A percentile compares a stretch with the other conserved stretches of the same genome.
phyloP scores from a whole-genome alignment of 37 sponge, comb jelly and placozoan species.

The Ephydatia muelleri region DNA sequence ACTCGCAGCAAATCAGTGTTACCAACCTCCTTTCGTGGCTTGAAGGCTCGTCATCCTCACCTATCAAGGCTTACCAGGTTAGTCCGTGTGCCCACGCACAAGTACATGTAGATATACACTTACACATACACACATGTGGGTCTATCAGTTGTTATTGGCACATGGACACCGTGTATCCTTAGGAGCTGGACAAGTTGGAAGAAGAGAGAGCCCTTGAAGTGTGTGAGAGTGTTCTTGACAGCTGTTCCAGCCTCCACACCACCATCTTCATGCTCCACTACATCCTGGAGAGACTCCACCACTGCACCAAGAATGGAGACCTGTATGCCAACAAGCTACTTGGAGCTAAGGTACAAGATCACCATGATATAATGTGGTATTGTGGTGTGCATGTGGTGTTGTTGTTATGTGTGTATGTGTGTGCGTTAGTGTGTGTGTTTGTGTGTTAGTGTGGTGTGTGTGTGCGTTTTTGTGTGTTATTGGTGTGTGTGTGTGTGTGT shows the following conservation, averaged over 20 bases:
- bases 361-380: background rate
- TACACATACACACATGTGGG: background rate
- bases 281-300: conserved; percentile 27
- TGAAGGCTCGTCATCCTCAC: conserved; percentile 36
- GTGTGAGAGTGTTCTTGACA: conserved; percentile 45
- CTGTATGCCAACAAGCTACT: conserved; percentile 52
- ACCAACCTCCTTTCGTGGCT: conserved; percentile 50
- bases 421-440: conserved; percentile 22
- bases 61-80: conserved; percentile 54
- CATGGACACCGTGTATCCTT: background rate
- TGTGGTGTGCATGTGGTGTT: too few species aligned
- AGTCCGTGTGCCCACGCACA: background rate
- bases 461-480: conserved; percentile 16
- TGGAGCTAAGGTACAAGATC: conserved; percentile 50
- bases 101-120: too few species aligned
- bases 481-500: conserved; percentile 38
- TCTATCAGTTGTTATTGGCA: background rate
- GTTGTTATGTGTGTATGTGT: conserved; percentile 16
- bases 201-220: conserved; percentile 26
- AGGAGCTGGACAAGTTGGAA: conserved; percentile 52
- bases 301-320: background rate
- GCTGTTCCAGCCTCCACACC: conserved; percentile 20
- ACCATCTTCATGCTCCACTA: conserved; percentile 57
- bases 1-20: conserved; percentile 62
- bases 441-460: conserved; percentile 31